phyloP scores from a whole-genome alignment of 2,113 vertebrate genomes.

The Ceyx melanurus region DNA sequence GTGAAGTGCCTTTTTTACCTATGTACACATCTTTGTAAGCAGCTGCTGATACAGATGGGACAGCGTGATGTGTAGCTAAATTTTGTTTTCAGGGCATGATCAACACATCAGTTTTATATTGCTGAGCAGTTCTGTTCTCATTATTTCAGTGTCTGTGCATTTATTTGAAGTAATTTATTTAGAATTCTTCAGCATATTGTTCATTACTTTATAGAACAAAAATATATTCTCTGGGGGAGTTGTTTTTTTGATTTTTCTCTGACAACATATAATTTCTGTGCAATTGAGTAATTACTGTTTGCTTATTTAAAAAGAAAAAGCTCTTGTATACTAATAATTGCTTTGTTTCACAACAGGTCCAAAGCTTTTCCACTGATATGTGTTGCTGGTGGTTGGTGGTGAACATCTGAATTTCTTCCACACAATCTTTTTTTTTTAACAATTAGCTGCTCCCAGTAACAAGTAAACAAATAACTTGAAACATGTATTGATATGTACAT shows the following conservation, averaged over 20 bases:
- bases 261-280: not conserved
- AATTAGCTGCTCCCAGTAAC: not conserved
- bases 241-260: not conserved
- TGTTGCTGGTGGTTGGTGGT: not conserved
- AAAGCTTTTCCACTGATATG: slow-evolving; percentile 25
- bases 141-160: not conserved
- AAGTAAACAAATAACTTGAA: not conserved
- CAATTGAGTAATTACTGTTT: not conserved
- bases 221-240: not conserved
- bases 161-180: not conserved
- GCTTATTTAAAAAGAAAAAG: not conserved
- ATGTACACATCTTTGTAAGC: not conserved
- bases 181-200: not conserved
- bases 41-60: not conserved
- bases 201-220: not conserved
- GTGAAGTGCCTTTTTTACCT: not conserved
- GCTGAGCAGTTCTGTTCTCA: not conserved
- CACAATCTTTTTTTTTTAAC: not conserved
- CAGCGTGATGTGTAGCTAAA: not conserved
- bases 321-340: not conserved
- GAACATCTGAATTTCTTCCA: not conserved
- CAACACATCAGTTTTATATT: not conserved
- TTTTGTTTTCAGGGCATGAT: not conserved
- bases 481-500: not conserved
- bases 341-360: slow-evolving; percentile 27